phyloP scores from a whole-genome alignment of 1,140 invertebrate genomes.

The Dendroctonus valens region DNA sequence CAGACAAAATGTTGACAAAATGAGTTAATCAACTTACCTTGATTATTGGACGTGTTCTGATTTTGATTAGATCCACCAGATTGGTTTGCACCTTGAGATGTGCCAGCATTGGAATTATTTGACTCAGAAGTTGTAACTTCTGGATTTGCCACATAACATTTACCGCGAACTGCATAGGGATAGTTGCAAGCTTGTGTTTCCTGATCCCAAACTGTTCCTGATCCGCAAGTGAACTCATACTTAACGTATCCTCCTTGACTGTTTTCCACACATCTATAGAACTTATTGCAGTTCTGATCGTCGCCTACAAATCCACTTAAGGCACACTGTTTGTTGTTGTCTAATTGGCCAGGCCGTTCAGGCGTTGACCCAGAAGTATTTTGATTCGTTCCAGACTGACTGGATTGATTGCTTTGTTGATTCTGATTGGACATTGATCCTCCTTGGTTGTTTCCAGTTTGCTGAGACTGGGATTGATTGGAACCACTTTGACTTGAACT shows the following conservation, averaged over 20 bases:
- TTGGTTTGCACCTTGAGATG: background rate
- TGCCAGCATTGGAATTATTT: slow-evolving; percentile 3
- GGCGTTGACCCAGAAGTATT: slow-evolving; percentile 9
- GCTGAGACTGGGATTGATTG: background rate
- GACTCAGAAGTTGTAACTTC: background rate
- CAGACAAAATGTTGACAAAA: too few relatives aligned
- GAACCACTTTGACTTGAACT: slow-evolving; percentile 18
- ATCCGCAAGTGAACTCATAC: slow-evolving; percentile 62
- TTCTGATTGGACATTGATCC: slow-evolving; percentile 10
- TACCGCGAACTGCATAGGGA: slow-evolving; percentile 48
- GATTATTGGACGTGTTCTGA: too few relatives aligned
- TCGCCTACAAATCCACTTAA: slow-evolving; percentile 68
- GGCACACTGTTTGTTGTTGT: slow-evolving; percentile 45
- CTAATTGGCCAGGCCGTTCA: slow-evolving; percentile 27
- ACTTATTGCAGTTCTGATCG: slow-evolving; percentile 69
- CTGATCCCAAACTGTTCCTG: slow-evolving; percentile 64
- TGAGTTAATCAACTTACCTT: too few relatives aligned
- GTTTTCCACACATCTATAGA: slow-evolving; percentile 68
- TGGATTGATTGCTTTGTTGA: slow-evolving; percentile 20
- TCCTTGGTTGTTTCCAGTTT: slow-evolving; percentile 1
- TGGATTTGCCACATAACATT: slow-evolving; percentile 28
- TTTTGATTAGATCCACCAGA: background rate
- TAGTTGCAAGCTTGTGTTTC: slow-evolving; percentile 60
- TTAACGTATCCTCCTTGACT: slow-evolving; percentile 53
- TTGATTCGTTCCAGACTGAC: slow-evolving; percentile 16